A percentile compares a stretch with the other conserved stretches of the same genome.
Conservation (phyloP, 2,113 vertebrate genomes). For the Dermatemys mawii region DNA sequence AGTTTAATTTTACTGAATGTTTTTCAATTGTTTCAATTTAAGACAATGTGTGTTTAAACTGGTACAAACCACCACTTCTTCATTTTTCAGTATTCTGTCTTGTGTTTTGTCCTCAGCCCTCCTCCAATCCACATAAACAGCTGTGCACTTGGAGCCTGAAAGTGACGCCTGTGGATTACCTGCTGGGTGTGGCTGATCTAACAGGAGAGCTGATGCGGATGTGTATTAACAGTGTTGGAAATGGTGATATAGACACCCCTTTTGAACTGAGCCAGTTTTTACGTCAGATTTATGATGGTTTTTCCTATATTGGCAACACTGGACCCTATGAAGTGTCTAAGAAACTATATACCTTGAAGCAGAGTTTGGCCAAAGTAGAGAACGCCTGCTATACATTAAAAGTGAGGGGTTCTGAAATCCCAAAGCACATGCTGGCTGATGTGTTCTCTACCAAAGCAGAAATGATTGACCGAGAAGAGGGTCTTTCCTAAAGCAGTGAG, state of each 20-base stretch:
- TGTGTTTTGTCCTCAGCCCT: constrained; percentile 50
- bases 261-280: constrained; percentile 96
- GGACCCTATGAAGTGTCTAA: constrained; percentile 97
- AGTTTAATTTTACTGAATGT: neutral
- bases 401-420: constrained; percentile 96
- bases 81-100: neutral
- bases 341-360: constrained; percentile 93
- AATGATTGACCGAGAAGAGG: constrained; percentile 91
- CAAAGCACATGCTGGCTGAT: constrained; percentile 96
- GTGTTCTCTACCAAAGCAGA: constrained; percentile 90
- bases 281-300: constrained; percentile 94
- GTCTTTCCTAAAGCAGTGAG: constrained; percentile 78
- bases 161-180: constrained; percentile 93
- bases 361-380: constrained; percentile 96
- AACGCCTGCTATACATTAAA: constrained; percentile 94
- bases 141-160: constrained; percentile 83
- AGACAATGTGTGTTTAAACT: neutral
- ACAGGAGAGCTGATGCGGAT: constrained; percentile 97
- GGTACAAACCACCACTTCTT: neutral
- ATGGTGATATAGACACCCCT: constrained; percentile 96
- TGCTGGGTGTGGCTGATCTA: constrained; percentile 94
- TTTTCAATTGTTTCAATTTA: neutral
- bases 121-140: constrained; percentile 55
- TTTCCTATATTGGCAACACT: constrained; percentile 95
- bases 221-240: constrained; percentile 96